Base-by-base conservation (phyloP, 2,888 invertebrate genomes). In the Amphimallon solstitiale region DNA sequence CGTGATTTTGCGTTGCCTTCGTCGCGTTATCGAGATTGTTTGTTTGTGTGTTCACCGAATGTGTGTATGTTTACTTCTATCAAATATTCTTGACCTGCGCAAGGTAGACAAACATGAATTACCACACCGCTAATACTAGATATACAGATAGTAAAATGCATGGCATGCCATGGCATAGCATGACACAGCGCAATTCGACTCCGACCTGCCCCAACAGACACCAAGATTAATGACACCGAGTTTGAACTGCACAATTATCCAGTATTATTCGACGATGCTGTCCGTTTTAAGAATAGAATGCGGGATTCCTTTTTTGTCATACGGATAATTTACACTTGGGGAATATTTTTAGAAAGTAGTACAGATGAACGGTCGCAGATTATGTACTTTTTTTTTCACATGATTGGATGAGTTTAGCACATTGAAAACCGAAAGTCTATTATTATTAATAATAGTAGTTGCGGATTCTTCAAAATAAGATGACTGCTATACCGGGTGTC, bases 221-320 rank as follows among this genome's bases (percentile, higher is more conserved):
- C 73, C 70, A 78, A 80, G 80, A 80, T 80, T 80, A 80, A 80
- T 80, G 80, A 79, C 78, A 76, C 75, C 71, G 76, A 73, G 71
- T 74, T 70, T 65, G 56, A 68, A 66, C 68, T 70, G 71, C 69
- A 68, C 72, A 70, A 49, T 68, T 67, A 67, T 69, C 66, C 61
- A 67, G 43, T 56, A 56, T 56, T 56, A 43, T 56, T 21, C 37
- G 21, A 56, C 43, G 43, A 43, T 56, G 43, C 29, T 56, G 43
- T 23, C 10, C 56, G 43, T 14, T 43, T 43, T 23, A 34, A 38
- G 54, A 19, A 38, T 19, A 38, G 54, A 19, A 38, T 19, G 19
- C 54, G 10, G 38, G 12, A 21, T 17, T 38, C 2, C n/a, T 10
- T 52, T 37, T 19, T 52, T 17, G n/a, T 37, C 14, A 38, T n/a